Base-by-base conservation (phyloP, 1,140 invertebrate species). In the Ditylenchus dipsaci region DNA sequence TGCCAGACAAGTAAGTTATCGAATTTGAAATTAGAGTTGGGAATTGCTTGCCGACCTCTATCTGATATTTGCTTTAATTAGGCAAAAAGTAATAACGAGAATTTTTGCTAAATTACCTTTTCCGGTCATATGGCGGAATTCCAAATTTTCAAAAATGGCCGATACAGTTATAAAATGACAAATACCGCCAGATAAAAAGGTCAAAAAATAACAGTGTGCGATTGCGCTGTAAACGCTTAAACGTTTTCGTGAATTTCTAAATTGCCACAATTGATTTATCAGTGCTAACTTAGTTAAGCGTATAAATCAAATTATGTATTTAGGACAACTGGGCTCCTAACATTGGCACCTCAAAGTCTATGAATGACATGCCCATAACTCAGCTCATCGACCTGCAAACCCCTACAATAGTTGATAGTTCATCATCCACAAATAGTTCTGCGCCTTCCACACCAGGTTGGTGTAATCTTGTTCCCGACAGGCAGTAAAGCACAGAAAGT, bases 1-100 rank as follows among this genome's bases (percentile, higher is more conserved):
- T 57, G 64, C 73, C 42, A 65, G 62, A 27, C 75, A 76, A 62
- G 73, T 75, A 62, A 19, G 11, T 70, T 49, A 43, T 71, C 30
- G 23, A 1, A 1, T 53, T 53, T 7, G 43, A 45, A n/a, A n/a
- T n/a, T n/a, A n/a, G n/a, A n/a, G n/a, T n/a, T n/a, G n/a, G n/a
- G n/a, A 82, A 99, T 99, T 7, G 99, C 96, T 87, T 99, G 96
- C 30, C 72, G 27, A 57, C 69, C 76, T 67, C 77, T 75, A 84
- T 86, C 92, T 85, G 92, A 91, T 5, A 38, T 5, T 11, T 11
- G 11, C 33, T 11, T 11, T 11, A 38, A 38, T 56, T 63, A 63
- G 29, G 29, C 45, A 13, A 13, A 26, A 63, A 63, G 1, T 21
- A 13, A 27, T 3, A 29, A 29, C 45, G 42, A 63, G 0, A 27